Evolutionary conservation across 1,140 invertebrate species (phyloP), one percentile per base, ranked within the genome.

Genomic region (Carposina sasakii): DNA sequence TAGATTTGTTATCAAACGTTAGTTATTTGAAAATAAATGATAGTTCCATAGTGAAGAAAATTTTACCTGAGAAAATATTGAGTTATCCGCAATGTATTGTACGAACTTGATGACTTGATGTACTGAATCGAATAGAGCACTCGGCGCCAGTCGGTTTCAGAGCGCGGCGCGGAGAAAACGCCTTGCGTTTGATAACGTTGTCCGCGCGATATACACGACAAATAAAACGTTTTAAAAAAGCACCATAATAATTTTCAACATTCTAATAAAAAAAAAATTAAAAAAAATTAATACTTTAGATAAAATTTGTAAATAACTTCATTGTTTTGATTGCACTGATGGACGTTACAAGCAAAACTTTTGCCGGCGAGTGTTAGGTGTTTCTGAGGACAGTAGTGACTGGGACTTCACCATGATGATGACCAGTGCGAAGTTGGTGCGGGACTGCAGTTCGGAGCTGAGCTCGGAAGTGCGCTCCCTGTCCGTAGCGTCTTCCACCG

Each of bases 341-440:
- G n/a, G n/a, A n/a, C n/a, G n/a, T n/a, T n/a, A n/a, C n/a, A n/a
- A n/a, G n/a, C n/a, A n/a, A n/a, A n/a, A n/a, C n/a, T n/a, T n/a
- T n/a, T n/a, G n/a, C n/a, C n/a, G n/a, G n/a, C n/a, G n/a, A n/a
- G n/a, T n/a, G n/a, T n/a, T n/a, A n/a, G n/a, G n/a, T n/a, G 4
- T 33, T 39, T 39, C 17, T 28, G 40, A 9, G 22, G 52, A 56
- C 24, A 39, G 47, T 21, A n/a, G n/a, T n/a, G n/a, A n/a, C n/a
- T n/a, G n/a, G n/a, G n/a, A 62, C 13, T 52, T 66, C 31, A 79
- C 69, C 56, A 86, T 84, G 75, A 85, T 86, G 83, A 86, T 86
- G 83, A 83, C 83, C 50, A 86, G 83, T 76, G 82, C 83, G 26
- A 86, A 86, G 62, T 66, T 86, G 67, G 75, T 86, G 64, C 60